Percentiles rank a stretch among this genome's conserved stretches.
These are phyloP conservation scores for Tiaroga cobitis DNA, from an alignment of 2,797 vertebrate genomes.

Conservation along the genomic window DNA sequence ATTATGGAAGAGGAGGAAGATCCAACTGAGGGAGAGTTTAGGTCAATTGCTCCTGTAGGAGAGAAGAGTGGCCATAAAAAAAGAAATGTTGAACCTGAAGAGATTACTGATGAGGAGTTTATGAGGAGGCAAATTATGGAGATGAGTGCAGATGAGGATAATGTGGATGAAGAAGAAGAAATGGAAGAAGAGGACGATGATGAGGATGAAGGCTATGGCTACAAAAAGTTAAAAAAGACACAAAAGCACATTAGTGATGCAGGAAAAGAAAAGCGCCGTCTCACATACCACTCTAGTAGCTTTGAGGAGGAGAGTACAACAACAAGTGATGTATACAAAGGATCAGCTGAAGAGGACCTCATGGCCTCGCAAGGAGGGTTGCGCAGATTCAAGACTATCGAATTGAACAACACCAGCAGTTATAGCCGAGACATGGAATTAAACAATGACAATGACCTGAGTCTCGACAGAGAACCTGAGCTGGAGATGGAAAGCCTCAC, in stretches of 20 bases:
- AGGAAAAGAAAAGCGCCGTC: slow-evolving; percentile 87
- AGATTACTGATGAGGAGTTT: slow-evolving; percentile 93
- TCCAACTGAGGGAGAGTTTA: slow-evolving; percentile 82
- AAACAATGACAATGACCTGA: slow-evolving; percentile 85
- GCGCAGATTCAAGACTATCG: slow-evolving; percentile 97
- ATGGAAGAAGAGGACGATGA: slow-evolving; percentile 73
- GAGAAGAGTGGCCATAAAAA: slow-evolving; percentile 81
- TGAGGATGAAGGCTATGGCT: slow-evolving; percentile 82
- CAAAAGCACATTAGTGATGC: slow-evolving; percentile 84
- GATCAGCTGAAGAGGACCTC: slow-evolving; percentile 80
- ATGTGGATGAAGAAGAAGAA: slow-evolving; percentile 75
- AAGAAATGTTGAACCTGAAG: slow-evolving; percentile 78
- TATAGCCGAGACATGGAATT: slow-evolving; percentile 90
- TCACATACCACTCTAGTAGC: slow-evolving; percentile 86
- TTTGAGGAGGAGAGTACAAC: slow-evolving; percentile 90
- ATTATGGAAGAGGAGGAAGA: slow-evolving; percentile 94
- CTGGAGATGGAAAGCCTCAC: slow-evolving; percentile 99
- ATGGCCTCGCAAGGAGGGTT: slow-evolving; percentile 91
- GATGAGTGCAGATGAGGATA: slow-evolving; percentile 98
- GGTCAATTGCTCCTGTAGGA: slow-evolving; percentile 84
- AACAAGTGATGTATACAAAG: slow-evolving; percentile 79
- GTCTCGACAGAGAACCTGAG: slow-evolving; percentile 93
- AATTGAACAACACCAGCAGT: slow-evolving; percentile 93
- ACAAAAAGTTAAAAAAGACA: slow-evolving; percentile 80
- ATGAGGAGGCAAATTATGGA: slow-evolving; percentile 97